A percentile compares a stretch with the other conserved stretches of the same genome.
phyloP scores from a whole-genome alignment of 2,797 vertebrate species.

The Tiaroga cobitis region DNA sequence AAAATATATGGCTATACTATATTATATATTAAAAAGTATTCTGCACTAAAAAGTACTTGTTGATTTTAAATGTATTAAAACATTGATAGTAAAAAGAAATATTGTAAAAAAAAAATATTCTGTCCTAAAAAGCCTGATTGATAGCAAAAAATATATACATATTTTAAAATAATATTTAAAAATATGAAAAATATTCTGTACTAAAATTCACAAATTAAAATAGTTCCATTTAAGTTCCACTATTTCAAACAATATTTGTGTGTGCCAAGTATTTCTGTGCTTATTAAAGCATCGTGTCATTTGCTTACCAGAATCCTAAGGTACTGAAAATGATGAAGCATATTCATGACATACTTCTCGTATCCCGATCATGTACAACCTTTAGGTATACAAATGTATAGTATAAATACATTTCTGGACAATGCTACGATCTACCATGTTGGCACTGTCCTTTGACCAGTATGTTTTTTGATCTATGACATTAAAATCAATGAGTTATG shows the following conservation, averaged over 20 bases:
- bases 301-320: not conserved
- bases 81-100: too few relatives aligned
- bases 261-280: not conserved
- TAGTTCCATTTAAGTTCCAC: not conserved
- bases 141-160: too few relatives aligned
- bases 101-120: too few relatives aligned
- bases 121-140: too few relatives aligned
- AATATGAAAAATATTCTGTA: not conserved
- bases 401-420: not conserved
- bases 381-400: not conserved
- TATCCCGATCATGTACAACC: not conserved
- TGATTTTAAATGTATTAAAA: too few relatives aligned
- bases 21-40: not conserved
- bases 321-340: not conserved
- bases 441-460: not conserved
- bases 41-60: not conserved
- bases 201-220: not conserved
- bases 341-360: not conserved
- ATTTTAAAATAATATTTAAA: too few relatives aligned
- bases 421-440: not conserved
- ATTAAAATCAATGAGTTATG: not conserved
- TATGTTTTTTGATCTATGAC: not conserved
- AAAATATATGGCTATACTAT: not conserved
- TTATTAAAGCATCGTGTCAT: not conserved
- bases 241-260: not conserved